Evolutionary conservation across 2,113 vertebrate species (phyloP).

Genomic region (chimpanzee (Pan troglodytes)): DNA sequence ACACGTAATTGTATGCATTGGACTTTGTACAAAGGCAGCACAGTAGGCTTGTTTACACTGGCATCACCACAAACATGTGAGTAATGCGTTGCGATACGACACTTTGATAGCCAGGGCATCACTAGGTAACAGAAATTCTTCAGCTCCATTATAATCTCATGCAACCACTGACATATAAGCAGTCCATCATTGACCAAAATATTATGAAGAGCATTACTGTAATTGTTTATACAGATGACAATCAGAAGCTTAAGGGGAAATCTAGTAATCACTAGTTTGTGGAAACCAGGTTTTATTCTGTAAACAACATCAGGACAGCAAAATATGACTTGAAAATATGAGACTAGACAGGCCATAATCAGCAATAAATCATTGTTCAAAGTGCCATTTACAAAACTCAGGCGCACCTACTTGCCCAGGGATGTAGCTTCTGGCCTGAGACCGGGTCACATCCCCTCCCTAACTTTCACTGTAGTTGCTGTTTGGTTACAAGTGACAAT

Average conservation of each 20-base stretch:
- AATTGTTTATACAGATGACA: slow-evolving; percentile 1
- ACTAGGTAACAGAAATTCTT: not conserved
- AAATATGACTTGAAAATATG: slow-evolving; percentile 36
- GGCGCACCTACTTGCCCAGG: not conserved
- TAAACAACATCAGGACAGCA: not conserved
- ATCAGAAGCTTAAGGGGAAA: slow-evolving; percentile 1
- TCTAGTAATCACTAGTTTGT: not conserved
- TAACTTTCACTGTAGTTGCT: not conserved
- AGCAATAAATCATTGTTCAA: slow-evolving; percentile 17
- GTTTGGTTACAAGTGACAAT: not conserved
- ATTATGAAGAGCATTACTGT: not conserved
- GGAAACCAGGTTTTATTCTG: not conserved
- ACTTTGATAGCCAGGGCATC: not conserved
- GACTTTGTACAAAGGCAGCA: not conserved
- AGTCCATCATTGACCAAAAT: not conserved
- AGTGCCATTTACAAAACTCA: not conserved
- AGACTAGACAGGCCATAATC: not conserved
- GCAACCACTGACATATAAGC: not conserved
- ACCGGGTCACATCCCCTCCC: not conserved
- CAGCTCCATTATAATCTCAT: not conserved
- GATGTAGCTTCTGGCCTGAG: not conserved
- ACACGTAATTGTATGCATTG: not conserved
- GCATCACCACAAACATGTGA: not conserved
- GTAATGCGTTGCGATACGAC: not conserved
- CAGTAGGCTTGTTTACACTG: not conserved